Evolutionary conservation across 1,140 invertebrate genomes (phyloP), one percentile per base, ranked within the genome.

Genomic region (Macrobrachium nipponense): DNA sequence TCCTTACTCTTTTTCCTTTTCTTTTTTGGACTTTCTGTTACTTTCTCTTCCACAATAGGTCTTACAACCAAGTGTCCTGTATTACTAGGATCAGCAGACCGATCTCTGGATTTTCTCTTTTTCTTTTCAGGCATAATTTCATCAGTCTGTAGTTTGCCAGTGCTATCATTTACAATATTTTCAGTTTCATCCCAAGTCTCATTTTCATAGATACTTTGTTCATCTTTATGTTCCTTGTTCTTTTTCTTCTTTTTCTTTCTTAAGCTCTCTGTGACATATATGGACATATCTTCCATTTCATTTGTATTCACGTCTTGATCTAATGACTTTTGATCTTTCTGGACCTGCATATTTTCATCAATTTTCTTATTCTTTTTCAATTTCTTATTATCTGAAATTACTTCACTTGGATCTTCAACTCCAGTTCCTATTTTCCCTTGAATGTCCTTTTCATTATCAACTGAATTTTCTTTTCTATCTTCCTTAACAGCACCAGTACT

Each of bases 181-280:
- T 51, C 51, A 51, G 8, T 51, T 51, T 51, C 51, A 51, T 51
- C 43, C 73, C 17, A 0, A 14, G 10, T 76, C 5, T 4, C 44
- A 51, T 20, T 86, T 89, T 82, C 17, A 68, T 61, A 15, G 17
- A 80, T 79, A 60, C 60, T 89, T 17, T 80, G 61, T 73, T 82
- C 20, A 27, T 70, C 23, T 27, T 70, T 23, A 14, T 27, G 68
- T 23, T 70, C 20, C 68, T 17, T 81, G 86, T 90, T 90, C 85
- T 89, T 89, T 58, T 91, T 90, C 83, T 90, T 91, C 89, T 90
- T 90, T 44, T 73, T 82, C 18, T 85, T 85, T 76, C 58, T 70
- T 72, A 23, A 18, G 23, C 61, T 78, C 60, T 61, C 23, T 12
- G 27, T 64, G 76, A 43, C n/a, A n/a, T n/a, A 23, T 36, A 14